Evolutionary conservation across 2,113 vertebrate species (phyloP).

Genomic region (Ciconia stormi): DNA sequence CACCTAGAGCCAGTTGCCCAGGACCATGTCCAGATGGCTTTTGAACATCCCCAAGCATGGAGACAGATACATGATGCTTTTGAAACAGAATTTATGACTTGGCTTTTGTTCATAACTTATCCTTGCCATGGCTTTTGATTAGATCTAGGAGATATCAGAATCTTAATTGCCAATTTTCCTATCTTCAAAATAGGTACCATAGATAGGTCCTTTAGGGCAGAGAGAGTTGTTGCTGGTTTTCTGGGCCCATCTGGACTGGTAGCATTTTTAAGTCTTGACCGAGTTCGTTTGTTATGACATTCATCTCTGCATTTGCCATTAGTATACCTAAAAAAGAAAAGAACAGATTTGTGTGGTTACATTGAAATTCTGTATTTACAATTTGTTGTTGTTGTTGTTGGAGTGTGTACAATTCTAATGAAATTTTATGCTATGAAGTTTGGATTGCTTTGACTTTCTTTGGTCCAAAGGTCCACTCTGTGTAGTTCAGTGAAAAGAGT

Average conservation of each 20-base stretch:
- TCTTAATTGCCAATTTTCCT: neutral
- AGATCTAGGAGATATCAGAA: neutral
- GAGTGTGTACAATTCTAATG: neutral
- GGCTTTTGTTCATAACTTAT: neutral
- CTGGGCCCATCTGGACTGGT: neutral
- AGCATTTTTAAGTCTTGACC: neutral
- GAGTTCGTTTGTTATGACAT: neutral
- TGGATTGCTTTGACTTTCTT: neutral
- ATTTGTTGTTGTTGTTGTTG: neutral
- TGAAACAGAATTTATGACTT: neutral
- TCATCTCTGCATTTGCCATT: neutral
- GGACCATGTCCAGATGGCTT: neutral
- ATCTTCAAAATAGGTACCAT: neutral
- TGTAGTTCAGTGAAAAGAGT: neutral
- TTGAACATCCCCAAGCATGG: neutral
- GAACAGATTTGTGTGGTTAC: neutral
- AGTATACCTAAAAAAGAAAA: neutral
- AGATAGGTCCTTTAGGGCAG: neutral
- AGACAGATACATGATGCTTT: neutral
- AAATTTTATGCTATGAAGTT: neutral
- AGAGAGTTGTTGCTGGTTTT: neutral
- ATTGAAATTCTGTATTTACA: neutral
- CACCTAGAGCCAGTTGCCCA: neutral
- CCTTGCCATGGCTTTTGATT: neutral
- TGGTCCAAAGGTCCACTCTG: neutral